A percentile compares a stretch with the other conserved stretches of the same genome.
Conservation (phyloP, 2,888 invertebrate genomes). For the Chymomyza fuscimana region DNA sequence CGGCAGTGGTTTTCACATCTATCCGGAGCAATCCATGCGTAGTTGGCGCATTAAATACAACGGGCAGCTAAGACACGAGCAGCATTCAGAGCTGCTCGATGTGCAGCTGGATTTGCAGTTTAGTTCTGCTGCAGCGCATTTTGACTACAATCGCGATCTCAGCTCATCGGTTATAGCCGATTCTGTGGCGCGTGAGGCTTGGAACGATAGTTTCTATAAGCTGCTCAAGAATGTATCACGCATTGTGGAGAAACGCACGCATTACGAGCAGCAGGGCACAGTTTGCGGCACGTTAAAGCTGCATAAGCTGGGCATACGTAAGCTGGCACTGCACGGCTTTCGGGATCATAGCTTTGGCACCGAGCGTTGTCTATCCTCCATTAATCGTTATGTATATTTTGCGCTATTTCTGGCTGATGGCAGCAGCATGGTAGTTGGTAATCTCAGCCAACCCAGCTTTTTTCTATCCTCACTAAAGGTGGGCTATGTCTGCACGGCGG, state of each 20-base stretch:
- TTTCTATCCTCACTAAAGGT: constrained; percentile 82
- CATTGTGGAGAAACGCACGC: constrained; percentile 82
- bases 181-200: constrained; percentile 87
- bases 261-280: constrained; percentile 90
- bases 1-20: constrained; percentile 86
- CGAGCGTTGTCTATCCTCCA: constrained; percentile 86
- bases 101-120: constrained; percentile 84
- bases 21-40: constrained; percentile 86
- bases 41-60: constrained; percentile 86
- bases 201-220: constrained; percentile 86
- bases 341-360: constrained; percentile 90
- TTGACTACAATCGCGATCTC: constrained; percentile 88
- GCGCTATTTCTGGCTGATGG: constrained; percentile 88
- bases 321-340: constrained; percentile 85
- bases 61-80: constrained; percentile 82
- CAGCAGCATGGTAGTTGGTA: constrained; percentile 85
- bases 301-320: constrained; percentile 79
- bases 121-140: constrained; percentile 83
- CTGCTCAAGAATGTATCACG: constrained; percentile 83
- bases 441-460: constrained; percentile 86
- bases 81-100: constrained; percentile 78
- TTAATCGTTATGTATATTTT: constrained; percentile 90
- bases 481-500: constrained; percentile 83
- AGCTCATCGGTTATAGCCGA: constrained; percentile 84
- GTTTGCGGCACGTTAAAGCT: constrained; percentile 83